Evolutionary conservation across 2,113 vertebrate species (phyloP), one percentile per base, ranked within the genome.

Genomic region (Aspiorhynchus laticeps): DNA sequence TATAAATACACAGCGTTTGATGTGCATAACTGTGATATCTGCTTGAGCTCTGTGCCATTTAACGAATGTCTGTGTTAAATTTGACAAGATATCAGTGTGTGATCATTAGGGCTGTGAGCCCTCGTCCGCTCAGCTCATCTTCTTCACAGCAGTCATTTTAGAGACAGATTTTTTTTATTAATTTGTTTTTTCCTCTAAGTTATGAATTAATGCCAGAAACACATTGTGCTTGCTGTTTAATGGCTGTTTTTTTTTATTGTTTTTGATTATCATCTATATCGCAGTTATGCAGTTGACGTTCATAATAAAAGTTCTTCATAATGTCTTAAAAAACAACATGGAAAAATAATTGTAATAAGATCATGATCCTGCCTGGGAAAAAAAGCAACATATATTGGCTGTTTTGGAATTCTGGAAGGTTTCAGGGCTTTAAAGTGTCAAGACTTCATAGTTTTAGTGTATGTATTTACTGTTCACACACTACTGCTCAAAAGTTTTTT

Each of bases 81-180:
- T 26, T 80, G 56, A 80, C 33, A 38, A 80, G 56, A 80, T 63
- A 80, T 80, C 79, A 63, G 36, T 43, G 56, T 80, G 79, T 63
- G 79, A 65, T 80, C 79, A 80, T 80, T 80, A 43, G 56, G 56
- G 33, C 51, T 53, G 77, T n/a, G 38, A 75, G 73, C 5, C 73
- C 38, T 75, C 24, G 24, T 75, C 24, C 24, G 24, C 73, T 75
- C 73, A 9, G 31, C 28, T 79, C 76, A 33, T 79, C 78, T 80
- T 38, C 56, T 56, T 41, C 78, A 17, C 78, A 61, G 56, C 56
- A 21, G 36, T 80, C 79, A 6, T 43, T 41, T 80, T 41, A 26
- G n/a, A n/a, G 12, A 0, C 24, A 12, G 24, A 43, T 74, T 43
- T 21, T n/a, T 56, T 75, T 15, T 75, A 43, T 43, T 43, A 14